Percentiles rank a stretch among this genome's conserved stretches.
Evolutionary conservation across 2,888 invertebrate genomes (phyloP).

Genomic region (Deroplatys truncata): DNA sequence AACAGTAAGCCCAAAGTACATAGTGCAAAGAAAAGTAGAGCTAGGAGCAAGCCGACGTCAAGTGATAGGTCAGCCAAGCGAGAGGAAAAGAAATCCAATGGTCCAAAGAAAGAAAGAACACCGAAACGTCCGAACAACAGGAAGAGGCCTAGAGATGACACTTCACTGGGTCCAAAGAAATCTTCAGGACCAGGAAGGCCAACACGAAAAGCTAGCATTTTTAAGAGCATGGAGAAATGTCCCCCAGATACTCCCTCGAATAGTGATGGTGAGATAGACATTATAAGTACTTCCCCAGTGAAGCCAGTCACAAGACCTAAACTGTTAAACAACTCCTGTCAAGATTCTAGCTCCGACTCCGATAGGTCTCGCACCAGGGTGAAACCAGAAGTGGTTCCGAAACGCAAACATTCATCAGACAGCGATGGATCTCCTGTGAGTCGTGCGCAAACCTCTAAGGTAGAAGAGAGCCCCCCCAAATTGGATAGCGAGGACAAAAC

Average conservation of each 20-base stretch:
- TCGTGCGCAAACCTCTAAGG: constrained; percentile 37
- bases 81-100: constrained; percentile 3
- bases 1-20: neutral
- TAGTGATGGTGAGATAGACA: constrained; percentile 23
- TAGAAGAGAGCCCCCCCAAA: constrained; percentile 44
- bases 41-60: neutral
- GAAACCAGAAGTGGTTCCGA: neutral
- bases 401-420: constrained; percentile 6
- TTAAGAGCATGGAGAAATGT: constrained; percentile 25
- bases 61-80: neutral
- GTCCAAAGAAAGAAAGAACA: neutral
- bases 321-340: neutral
- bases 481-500: constrained; percentile 50
- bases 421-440: constrained; percentile 10
- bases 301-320: neutral
- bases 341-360: constrained; percentile 11
- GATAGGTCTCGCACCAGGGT: neutral
- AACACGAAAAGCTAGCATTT: neutral
- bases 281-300: constrained; percentile 4
- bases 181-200: constrained; percentile 6
- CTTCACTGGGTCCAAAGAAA: neutral
- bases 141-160: neutral
- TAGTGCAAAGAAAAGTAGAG: neutral
- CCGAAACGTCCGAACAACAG: neutral
- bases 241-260: constrained; percentile 22